phyloP scores from a whole-genome alignment of 1,140 invertebrate genomes.

The Anagrus nilaparvatae region DNA sequence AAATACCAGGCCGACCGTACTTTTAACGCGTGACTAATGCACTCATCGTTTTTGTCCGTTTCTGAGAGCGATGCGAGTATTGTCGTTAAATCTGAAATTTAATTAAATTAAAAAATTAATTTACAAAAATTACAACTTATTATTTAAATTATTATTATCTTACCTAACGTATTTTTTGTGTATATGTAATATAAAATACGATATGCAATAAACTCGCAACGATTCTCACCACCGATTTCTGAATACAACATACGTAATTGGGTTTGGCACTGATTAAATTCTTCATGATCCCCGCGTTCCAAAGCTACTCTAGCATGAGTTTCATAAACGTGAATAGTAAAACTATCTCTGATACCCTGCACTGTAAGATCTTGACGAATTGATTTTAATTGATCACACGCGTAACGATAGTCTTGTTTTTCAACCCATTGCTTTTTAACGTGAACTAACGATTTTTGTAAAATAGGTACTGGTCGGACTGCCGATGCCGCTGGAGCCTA shows the following conservation, averaged over 20 bases:
- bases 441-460: slow-evolving; percentile 75
- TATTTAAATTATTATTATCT: slow-evolving; percentile 15
- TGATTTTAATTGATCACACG: slow-evolving; percentile 96
- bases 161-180: slow-evolving; percentile 92
- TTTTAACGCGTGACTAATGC: slow-evolving; percentile 76
- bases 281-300: slow-evolving; percentile 95
- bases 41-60: slow-evolving; percentile 73
- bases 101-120: slow-evolving; percentile 17
- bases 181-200: slow-evolving; percentile 95
- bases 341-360: slow-evolving; percentile 87
- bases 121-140: neutral
- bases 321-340: slow-evolving; percentile 96
- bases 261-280: slow-evolving; percentile 98
- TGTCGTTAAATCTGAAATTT: slow-evolving; percentile 78
- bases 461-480: slow-evolving; percentile 78
- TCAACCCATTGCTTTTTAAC: slow-evolving; percentile 84
- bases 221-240: slow-evolving; percentile 57
- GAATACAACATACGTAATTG: slow-evolving; percentile 88
- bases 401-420: slow-evolving; percentile 88
- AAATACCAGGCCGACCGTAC: slow-evolving; percentile 84
- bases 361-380: slow-evolving; percentile 98
- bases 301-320: slow-evolving; percentile 94
- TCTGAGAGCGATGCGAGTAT: slow-evolving; percentile 68
- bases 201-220: slow-evolving; percentile 89
- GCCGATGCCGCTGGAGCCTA: slow-evolving; percentile 85